These are phyloP conservation scores for Spodoptera exigua DNA, from an alignment of 2,888 invertebrate genomes.

Conservation along the genomic window DNA sequence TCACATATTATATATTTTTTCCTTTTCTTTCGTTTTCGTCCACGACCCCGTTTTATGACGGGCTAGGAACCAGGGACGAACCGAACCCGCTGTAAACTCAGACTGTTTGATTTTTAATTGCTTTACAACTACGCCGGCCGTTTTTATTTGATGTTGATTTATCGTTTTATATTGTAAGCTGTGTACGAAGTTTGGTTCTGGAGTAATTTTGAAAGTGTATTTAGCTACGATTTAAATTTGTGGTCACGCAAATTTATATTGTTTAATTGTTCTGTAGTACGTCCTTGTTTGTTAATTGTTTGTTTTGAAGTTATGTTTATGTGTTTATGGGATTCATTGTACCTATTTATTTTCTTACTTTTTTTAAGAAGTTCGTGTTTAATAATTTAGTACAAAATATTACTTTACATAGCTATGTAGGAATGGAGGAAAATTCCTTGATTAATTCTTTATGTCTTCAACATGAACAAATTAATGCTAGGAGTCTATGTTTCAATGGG, in stretches of 20 bases:
- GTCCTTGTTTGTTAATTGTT: slow-evolving; percentile 1
- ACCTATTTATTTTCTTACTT: no score
- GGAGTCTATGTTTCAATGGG: no score
- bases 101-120: slow-evolving; percentile 80
- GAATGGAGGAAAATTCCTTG: no score
- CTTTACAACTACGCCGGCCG: slow-evolving; percentile 65
- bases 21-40: slow-evolving; percentile 20
- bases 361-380: no score
- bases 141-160: slow-evolving; percentile 59
- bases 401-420: no score
- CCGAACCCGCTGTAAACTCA: slow-evolving; percentile 74
- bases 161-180: slow-evolving; percentile 46
- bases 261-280: neutral
- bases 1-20: no score
- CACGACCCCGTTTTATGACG: slow-evolving; percentile 67
- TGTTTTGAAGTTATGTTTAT: no score
- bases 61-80: slow-evolving; percentile 61
- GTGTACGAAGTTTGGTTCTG: slow-evolving; percentile 32
- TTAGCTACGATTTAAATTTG: neutral
- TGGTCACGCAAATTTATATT: slow-evolving; percentile 11
- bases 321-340: no score
- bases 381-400: no score
- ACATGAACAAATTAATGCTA: no score
- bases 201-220: slow-evolving; percentile 22
- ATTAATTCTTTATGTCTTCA: no score